Percentiles rank a stretch among this genome's conserved stretches.
Evolutionary conservation across 1,140 invertebrate species (phyloP).

Genomic region (Halictus rubicundus): DNA sequence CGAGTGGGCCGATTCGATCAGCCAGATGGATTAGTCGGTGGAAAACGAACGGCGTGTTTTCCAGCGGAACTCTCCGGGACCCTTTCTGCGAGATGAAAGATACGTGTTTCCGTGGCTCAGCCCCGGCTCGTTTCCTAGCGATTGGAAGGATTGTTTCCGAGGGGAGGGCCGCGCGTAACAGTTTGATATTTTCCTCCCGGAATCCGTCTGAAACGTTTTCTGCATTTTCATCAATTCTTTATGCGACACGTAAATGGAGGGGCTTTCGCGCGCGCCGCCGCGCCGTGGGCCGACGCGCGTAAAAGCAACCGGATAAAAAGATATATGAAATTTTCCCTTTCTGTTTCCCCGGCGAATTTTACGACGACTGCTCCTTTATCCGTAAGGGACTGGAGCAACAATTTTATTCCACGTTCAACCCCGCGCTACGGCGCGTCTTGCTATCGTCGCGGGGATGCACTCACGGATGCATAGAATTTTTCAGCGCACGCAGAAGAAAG

Average conservation of each 20-base stretch:
- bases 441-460: not conserved
- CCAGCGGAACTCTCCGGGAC: not conserved
- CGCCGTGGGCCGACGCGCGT: not conserved
- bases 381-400: not conserved
- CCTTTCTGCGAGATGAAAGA: not conserved
- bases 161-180: not conserved
- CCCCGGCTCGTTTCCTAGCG: not conserved
- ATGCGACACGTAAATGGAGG: not conserved
- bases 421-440: not conserved
- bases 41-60: not conserved
- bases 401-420: conserved; percentile 17
- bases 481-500: conserved; percentile 38
- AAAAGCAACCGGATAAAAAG: not conserved
- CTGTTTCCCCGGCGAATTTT: conserved; percentile 9
- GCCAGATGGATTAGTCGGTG: not conserved
- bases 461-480: conserved; percentile 55
- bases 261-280: not conserved
- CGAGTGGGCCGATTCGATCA: not conserved
- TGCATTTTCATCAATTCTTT: conserved; percentile 7
- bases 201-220: conserved; percentile 7
- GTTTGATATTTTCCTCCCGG: conserved; percentile 3
- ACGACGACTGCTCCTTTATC: conserved; percentile 26
- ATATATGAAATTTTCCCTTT: conserved; percentile 15
- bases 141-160: conserved; percentile 7
- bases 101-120: not conserved